phyloP scores from a whole-genome alignment of 1,140 invertebrate species.

The Zaprionus taronus region DNA sequence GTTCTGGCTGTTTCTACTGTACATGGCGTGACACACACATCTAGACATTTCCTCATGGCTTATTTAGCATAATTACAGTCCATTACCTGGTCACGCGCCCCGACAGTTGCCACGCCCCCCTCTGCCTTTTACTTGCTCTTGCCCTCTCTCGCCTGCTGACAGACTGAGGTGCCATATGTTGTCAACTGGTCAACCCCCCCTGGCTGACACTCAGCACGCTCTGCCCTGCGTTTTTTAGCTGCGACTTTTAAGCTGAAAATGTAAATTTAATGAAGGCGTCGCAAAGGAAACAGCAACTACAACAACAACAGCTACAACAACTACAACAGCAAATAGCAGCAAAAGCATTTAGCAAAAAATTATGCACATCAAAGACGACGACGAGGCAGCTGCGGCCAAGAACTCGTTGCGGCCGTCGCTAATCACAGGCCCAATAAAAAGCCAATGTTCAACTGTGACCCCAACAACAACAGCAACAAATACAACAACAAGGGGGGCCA shows the following conservation, averaged over 20 bases:
- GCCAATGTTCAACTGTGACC: constrained; percentile 26
- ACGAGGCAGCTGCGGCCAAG: constrained; percentile 13
- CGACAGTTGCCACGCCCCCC: constrained; percentile 3
- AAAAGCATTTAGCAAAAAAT: constrained; percentile 71
- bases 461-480: constrained; percentile 5
- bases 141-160: constrained; percentile 25
- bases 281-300: constrained; percentile 15
- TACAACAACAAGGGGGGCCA: constrained; percentile 13
- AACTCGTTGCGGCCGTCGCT: constrained; percentile 29
- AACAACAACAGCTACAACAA: constrained; percentile 8
- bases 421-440: constrained; percentile 56
- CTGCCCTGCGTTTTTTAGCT: too few relatives aligned
- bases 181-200: constrained; percentile 60
- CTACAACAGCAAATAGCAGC: constrained; percentile 31
- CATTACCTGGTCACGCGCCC: constrained; percentile 77
- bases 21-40: constrained; percentile 42
- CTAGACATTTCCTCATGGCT: constrained; percentile 67
- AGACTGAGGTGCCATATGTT: constrained; percentile 71
- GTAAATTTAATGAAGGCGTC: constrained; percentile 75
- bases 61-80: constrained; percentile 82
- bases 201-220: constrained; percentile 33
- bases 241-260: constrained; percentile 60
- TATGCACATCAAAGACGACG: constrained; percentile 69
- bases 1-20: constrained; percentile 8
- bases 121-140: background rate